Evolutionary conservation across 2,797 vertebrate species (phyloP).

Genomic region (Oreortyx pictus): DNA sequence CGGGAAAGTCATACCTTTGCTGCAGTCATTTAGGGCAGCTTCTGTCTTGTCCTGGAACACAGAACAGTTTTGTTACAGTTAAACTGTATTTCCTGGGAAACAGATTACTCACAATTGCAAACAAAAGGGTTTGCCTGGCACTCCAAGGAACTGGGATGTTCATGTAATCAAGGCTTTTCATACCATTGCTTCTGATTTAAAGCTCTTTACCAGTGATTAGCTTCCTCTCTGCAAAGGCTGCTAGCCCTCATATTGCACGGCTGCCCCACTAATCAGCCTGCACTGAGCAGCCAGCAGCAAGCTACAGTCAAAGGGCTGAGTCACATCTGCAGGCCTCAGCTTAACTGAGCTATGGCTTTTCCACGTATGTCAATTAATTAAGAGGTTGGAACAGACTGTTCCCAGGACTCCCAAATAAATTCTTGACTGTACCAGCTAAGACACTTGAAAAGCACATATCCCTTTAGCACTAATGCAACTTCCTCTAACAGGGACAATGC

Average conservation of each 20-base stretch:
- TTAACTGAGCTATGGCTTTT: not conserved
- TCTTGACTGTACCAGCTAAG: not conserved
- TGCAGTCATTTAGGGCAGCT: constrained; percentile 90
- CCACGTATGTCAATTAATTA: not conserved
- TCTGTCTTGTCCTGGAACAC: constrained; percentile 88
- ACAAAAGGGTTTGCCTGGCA: not conserved
- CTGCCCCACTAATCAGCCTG: not conserved
- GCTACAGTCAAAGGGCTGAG: not conserved
- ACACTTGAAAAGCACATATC: not conserved
- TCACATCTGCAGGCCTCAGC: constrained; percentile 11
- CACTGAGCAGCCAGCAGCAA: not conserved
- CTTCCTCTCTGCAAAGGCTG: not conserved
- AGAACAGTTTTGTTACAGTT: constrained; percentile 10
- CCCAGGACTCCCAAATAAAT: not conserved
- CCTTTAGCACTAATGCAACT: not conserved
- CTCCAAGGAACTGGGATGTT: not conserved
- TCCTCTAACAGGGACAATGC: not conserved
- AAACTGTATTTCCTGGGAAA: not conserved
- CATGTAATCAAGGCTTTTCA: not conserved
- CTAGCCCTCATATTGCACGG: not conserved
- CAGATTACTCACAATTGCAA: not conserved
- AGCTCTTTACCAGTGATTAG: constrained; percentile 2
- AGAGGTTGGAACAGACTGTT: not conserved
- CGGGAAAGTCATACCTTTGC: constrained; percentile 84
- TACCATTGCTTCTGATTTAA: not conserved